Evolutionary conservation across 2,113 vertebrate species (phyloP).

Genomic region (human): DNA sequence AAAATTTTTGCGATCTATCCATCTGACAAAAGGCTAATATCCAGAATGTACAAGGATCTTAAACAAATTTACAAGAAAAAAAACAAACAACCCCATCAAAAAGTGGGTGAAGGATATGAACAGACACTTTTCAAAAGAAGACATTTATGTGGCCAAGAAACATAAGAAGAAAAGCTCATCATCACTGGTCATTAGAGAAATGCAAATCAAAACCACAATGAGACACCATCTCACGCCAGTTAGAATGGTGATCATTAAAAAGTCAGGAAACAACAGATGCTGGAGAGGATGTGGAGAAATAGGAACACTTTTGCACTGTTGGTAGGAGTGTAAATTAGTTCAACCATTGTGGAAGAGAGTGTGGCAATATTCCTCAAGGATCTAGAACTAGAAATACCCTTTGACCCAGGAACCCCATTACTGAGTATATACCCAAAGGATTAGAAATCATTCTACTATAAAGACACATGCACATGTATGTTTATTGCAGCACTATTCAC

Average conservation of each 20-base stretch:
- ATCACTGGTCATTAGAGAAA: neutral
- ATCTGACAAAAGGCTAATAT: neutral
- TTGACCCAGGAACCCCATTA: neutral
- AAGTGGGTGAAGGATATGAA: neutral
- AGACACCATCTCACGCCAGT: neutral
- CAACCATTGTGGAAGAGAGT: neutral
- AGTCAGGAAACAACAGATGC: neutral
- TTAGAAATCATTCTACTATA: too few relatives aligned
- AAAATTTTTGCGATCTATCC: neutral
- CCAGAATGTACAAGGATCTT: neutral
- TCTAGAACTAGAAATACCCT: neutral
- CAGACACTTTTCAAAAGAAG: neutral
- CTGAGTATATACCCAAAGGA: neutral
- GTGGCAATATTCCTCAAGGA: neutral
- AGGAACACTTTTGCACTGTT: neutral
- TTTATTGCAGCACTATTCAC: neutral
- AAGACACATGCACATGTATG: neutral
- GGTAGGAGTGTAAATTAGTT: neutral
- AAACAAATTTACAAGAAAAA: neutral
- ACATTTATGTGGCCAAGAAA: neutral
- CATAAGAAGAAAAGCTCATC: neutral
- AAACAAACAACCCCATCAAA: neutral
- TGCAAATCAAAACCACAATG: neutral
- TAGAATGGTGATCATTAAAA: neutral
- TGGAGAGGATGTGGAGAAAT: neutral